Evolutionary conservation across 2,888 invertebrate genomes (phyloP).

Genomic region (Phlogophora meticulosa): DNA sequence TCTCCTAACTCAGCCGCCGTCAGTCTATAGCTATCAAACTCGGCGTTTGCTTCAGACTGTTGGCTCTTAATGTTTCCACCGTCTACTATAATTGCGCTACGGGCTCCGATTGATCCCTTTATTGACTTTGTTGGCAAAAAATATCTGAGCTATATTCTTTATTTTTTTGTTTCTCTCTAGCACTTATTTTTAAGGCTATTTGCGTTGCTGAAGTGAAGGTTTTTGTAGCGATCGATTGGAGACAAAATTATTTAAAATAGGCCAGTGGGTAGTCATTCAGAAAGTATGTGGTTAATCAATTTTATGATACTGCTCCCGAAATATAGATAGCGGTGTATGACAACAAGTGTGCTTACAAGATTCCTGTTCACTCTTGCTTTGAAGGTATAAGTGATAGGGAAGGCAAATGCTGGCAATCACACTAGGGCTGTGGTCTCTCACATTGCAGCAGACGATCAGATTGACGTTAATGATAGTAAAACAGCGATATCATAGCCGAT

Average conservation of each 20-base stretch:
- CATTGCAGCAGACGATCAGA: no score
- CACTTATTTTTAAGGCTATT: conserved; percentile 27
- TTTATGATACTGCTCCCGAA: no score
- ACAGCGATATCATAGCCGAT: no score
- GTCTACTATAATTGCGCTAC: conserved; percentile 50
- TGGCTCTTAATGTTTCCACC: conserved; percentile 65
- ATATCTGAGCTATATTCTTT: conserved; percentile 38
- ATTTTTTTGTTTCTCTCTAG: conserved; percentile 19
- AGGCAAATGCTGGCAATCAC: no score
- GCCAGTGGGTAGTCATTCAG: no score
- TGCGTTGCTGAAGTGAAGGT: neutral
- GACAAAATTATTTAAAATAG: neutral
- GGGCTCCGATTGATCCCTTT: conserved; percentile 53
- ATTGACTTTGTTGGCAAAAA: conserved; percentile 54
- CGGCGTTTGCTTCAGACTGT: conserved; percentile 62
- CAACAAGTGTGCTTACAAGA: no score
- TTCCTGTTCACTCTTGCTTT: no score
- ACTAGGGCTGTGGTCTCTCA: no score
- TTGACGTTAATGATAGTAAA: no score
- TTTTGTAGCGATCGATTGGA: neutral
- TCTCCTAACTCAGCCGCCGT: neutral
- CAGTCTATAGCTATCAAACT: conserved; percentile 37
- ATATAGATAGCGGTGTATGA: no score
- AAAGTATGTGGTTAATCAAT: no score
- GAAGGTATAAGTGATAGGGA: no score